Evolutionary conservation across 2,113 vertebrate species (phyloP).

Genomic region (Ciconia maguari): DNA sequence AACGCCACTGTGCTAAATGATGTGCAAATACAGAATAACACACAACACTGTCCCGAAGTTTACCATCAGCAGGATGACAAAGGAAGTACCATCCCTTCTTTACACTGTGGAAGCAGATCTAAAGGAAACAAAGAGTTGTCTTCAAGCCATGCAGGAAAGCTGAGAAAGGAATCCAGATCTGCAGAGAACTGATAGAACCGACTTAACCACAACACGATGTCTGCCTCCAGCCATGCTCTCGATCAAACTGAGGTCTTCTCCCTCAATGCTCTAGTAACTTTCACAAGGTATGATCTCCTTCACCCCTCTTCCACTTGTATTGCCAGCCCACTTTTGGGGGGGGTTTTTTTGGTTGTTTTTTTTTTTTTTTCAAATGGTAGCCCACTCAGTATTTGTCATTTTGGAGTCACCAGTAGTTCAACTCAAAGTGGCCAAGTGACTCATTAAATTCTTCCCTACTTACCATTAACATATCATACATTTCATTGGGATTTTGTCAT

Average conservation of each 20-base stretch:
- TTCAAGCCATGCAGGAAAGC: neutral
- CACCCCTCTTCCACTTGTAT: neutral
- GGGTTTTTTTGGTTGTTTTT: too few species aligned
- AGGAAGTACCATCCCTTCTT: neutral
- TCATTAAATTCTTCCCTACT: constrained; percentile 23
- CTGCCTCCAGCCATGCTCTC: neutral
- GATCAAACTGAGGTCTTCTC: neutral
- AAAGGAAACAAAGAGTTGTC: neutral
- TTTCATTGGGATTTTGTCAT: constrained; percentile 25
- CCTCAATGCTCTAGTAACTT: neutral
- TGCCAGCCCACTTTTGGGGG: neutral
- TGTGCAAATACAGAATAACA: neutral
- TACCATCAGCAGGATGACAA: neutral
- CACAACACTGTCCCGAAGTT: neutral
- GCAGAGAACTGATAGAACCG: neutral
- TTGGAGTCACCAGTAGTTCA: neutral
- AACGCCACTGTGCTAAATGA: neutral
- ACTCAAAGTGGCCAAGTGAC: neutral
- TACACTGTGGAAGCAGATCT: neutral
- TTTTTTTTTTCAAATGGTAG: neutral
- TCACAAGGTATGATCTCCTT: neutral
- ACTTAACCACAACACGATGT: neutral
- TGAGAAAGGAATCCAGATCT: neutral
- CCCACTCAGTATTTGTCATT: neutral
- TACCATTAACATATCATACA: constrained; percentile 14